A percentile compares a stretch with the other conserved stretches of the same genome.
Evolutionary conservation across 2,797 vertebrate genomes (phyloP).

Genomic region (Adelosebastes latens): DNA sequence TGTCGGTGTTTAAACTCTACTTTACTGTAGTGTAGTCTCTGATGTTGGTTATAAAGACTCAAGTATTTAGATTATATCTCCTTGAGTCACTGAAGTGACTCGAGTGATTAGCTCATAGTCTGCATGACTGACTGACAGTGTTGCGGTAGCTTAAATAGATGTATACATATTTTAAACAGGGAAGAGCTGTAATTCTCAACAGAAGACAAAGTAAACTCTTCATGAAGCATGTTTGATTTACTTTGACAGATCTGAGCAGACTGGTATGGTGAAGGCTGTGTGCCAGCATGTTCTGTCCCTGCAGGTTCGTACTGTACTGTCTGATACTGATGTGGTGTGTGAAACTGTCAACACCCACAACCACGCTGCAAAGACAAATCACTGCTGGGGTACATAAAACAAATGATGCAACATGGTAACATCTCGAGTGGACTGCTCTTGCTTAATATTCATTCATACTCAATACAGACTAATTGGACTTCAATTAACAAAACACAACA

Average conservation of each 20-base stretch:
- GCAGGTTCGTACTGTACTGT: neutral
- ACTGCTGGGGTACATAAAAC: neutral
- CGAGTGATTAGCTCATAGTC: neutral
- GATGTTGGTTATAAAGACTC: neutral
- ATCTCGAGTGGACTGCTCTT: neutral
- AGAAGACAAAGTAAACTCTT: neutral
- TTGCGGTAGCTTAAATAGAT: neutral
- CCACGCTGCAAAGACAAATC: neutral
- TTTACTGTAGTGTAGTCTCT: neutral
- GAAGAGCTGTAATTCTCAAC: neutral
- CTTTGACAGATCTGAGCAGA: slow-evolving; percentile 2
- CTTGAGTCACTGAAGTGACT: neutral
- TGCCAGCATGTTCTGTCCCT: slow-evolving; percentile 6
- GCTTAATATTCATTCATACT: neutral
- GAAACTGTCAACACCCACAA: neutral
- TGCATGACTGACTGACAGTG: neutral
- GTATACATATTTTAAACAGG: neutral
- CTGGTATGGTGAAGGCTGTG: slow-evolving; percentile 8
- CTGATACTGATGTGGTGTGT: slow-evolving; percentile 18
- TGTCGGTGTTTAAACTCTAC: neutral
- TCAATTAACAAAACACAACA: neutral
- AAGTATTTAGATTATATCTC: neutral
- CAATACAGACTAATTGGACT: neutral
- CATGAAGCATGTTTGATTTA: neutral
- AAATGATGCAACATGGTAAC: neutral